Conservation (phyloP, 2,888 invertebrate genomes). For the Caenorhabditis doughertyi region DNA sequence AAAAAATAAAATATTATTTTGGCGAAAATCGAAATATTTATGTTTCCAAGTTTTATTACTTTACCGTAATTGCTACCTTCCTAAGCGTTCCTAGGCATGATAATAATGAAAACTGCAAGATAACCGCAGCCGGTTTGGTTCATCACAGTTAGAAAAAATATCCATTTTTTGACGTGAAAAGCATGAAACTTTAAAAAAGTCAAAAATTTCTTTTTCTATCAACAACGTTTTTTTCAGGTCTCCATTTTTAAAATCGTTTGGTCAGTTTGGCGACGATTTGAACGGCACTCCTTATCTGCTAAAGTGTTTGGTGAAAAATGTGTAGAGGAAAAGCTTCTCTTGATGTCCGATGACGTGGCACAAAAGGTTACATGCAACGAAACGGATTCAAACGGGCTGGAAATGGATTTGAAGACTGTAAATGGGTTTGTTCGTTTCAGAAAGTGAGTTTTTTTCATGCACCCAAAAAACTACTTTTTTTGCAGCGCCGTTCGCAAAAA, state of each 20-base stretch:
- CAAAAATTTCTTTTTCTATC: too few relatives aligned
- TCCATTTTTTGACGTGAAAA: too few relatives aligned
- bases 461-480: not conserved
- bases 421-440: not conserved
- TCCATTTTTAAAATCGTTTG: slow-evolving; percentile 58
- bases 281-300: slow-evolving; percentile 37
- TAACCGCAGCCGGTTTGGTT: too few relatives aligned
- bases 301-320: slow-evolving; percentile 31
- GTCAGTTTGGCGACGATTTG: slow-evolving; percentile 54
- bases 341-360: slow-evolving; percentile 1
- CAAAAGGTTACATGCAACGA: not conserved
- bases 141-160: too few relatives aligned
- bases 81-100: too few relatives aligned
- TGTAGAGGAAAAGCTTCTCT: slow-evolving; percentile 38
- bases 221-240: slow-evolving; percentile 33
- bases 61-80: too few relatives aligned
- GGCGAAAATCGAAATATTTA: too few relatives aligned
- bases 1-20: too few relatives aligned
- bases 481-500: slow-evolving; percentile 25
- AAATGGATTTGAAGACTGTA: not conserved
- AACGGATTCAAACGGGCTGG: too few relatives aligned
- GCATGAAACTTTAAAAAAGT: too few relatives aligned
- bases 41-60: too few relatives aligned
- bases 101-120: too few relatives aligned
- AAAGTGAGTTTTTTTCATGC: not conserved